Conservation (phyloP, 2,113 vertebrate species). For the Conger conger region DNA sequence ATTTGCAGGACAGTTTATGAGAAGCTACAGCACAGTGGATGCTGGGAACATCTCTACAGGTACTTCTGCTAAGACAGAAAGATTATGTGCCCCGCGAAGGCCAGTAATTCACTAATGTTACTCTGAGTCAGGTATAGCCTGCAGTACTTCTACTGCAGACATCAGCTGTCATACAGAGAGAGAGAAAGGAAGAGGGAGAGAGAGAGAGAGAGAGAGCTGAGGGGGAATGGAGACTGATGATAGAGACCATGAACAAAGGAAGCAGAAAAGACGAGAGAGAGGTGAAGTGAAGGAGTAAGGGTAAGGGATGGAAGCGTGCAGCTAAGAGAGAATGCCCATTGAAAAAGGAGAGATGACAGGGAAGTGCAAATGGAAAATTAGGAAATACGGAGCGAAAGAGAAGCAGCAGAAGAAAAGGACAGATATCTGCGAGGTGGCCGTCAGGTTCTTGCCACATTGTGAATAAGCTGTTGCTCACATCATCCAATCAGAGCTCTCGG, state of each 20-base stretch:
- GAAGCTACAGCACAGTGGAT: slow-evolving; percentile 60
- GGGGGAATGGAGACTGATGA: not conserved
- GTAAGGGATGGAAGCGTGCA: slow-evolving; percentile 36
- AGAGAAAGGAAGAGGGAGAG: not conserved
- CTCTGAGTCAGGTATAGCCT: slow-evolving; percentile 59
- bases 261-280: slow-evolving; percentile 22
- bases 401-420: not conserved
- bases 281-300: slow-evolving; percentile 9
- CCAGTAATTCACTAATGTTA: slow-evolving; percentile 66
- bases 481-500: not conserved
- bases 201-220: not conserved
- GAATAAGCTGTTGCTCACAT: not conserved
- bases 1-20: slow-evolving; percentile 64
- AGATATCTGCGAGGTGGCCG: not conserved
- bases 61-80: slow-evolving; percentile 68
- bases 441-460: not conserved
- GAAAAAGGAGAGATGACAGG: slow-evolving; percentile 42
- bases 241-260: not conserved
- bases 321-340: slow-evolving; percentile 42
- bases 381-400: not conserved
- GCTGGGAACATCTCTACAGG: slow-evolving; percentile 62
- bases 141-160: slow-evolving; percentile 54
- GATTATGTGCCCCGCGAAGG: slow-evolving; percentile 62
- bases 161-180: slow-evolving; percentile 52
- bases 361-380: slow-evolving; percentile 40